A percentile compares a stretch with the other conserved stretches of the same genome.
These are phyloP conservation scores for Atopsyche davidsoni DNA, from an alignment of 1,140 invertebrate species.

Conservation along the genomic window DNA sequence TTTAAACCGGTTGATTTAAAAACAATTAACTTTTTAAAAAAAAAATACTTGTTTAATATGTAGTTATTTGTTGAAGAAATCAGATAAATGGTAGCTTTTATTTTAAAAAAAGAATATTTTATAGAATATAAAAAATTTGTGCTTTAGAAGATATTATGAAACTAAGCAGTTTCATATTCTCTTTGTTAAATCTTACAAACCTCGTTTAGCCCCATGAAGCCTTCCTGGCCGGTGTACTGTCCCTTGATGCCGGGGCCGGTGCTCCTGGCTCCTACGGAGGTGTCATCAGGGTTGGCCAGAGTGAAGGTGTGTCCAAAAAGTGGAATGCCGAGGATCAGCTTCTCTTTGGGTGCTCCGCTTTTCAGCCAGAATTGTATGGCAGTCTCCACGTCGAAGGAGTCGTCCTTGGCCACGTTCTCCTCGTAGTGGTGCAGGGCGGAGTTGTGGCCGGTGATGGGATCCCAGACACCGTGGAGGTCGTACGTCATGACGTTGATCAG, in stretches of 20 bases:
- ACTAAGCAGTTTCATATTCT: too few relatives aligned
- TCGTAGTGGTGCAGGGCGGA: constrained; percentile 48
- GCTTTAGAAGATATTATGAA: too few relatives aligned
- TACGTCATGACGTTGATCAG: constrained; percentile 65
- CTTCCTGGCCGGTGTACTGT: constrained; percentile 61
- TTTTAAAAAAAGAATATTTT: too few relatives aligned
- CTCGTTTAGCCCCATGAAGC: constrained; percentile 75
- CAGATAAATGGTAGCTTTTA: too few relatives aligned
- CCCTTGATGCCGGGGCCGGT: constrained; percentile 55
- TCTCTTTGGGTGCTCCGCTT: constrained; percentile 51
- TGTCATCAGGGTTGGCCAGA: constrained; percentile 41
- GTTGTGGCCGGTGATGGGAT: constrained; percentile 53
- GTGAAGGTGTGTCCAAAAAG: constrained; percentile 63
- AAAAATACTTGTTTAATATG: too few relatives aligned
- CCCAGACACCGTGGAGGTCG: constrained; percentile 62
- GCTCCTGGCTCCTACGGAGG: constrained; percentile 49
- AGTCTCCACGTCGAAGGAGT: constrained; percentile 40
- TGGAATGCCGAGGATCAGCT: constrained; percentile 62
- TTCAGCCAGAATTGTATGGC: constrained; percentile 55
- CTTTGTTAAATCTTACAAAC: too few relatives aligned
- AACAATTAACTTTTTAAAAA: too few relatives aligned
- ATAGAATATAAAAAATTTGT: too few relatives aligned
- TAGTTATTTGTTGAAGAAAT: too few relatives aligned
- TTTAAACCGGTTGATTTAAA: too few relatives aligned
- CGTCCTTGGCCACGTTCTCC: constrained; percentile 27